phyloP scores from a whole-genome alignment of 2,797 vertebrate genomes.

The Squalus acanthias region DNA sequence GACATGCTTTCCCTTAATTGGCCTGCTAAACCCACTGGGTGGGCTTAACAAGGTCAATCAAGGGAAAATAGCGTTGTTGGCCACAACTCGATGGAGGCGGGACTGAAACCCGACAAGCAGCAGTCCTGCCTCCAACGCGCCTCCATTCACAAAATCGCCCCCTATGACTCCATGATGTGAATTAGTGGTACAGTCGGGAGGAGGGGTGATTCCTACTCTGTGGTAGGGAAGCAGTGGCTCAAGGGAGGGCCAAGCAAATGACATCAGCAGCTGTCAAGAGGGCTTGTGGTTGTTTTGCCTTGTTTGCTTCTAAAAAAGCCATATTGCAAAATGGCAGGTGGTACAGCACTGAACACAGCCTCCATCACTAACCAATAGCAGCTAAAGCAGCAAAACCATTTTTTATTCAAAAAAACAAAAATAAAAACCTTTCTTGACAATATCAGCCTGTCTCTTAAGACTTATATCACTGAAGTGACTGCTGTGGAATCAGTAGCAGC shows the following conservation, averaged over 20 bases:
- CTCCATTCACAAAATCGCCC: too few relatives aligned
- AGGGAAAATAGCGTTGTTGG: too few relatives aligned
- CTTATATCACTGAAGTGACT: neutral
- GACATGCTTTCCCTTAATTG: too few relatives aligned
- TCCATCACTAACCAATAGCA: neutral
- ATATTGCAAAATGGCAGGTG: neutral
- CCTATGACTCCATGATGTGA: neutral
- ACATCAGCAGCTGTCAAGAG: neutral
- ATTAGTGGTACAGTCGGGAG: neutral
- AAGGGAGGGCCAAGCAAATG: neutral
- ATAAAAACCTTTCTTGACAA: neutral
- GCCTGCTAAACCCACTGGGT: too few relatives aligned
- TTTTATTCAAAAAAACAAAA: neutral
- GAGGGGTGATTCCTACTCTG: neutral
- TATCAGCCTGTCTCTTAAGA: neutral
- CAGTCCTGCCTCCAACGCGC: too few relatives aligned
- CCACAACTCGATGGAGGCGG: too few relatives aligned
- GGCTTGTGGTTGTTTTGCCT: neutral
- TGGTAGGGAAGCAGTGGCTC: neutral
- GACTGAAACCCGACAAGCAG: too few relatives aligned
- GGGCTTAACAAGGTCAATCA: too few relatives aligned
- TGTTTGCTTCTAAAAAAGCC: neutral
- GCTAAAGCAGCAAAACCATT: neutral
- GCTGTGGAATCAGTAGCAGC: neutral
- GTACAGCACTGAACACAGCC: neutral